Base-by-base conservation (phyloP, 2,888 invertebrate genomes). In the Ctenicera cuprea region DNA sequence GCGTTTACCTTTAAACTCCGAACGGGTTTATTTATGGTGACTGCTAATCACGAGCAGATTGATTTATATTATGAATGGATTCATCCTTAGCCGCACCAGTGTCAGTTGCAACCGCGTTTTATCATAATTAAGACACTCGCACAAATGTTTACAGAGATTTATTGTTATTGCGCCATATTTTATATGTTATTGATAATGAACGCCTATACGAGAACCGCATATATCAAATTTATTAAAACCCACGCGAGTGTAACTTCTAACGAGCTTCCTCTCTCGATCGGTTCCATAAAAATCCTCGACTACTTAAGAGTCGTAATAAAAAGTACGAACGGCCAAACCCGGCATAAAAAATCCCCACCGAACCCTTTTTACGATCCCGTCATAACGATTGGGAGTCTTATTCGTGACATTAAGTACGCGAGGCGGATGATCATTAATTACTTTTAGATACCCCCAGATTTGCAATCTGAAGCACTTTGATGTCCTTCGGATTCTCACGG, bases 141-240 rank as follows among this genome's bases (percentile, higher is more conserved):
- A 74, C 69, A 75, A 76, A 75, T 72, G 74, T 68, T 72, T 73
- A 73, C 72, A 72, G 68, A 77, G 76, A 78, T 78, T 77, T 77
- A 78, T 76, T 71, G 68, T 76, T 76, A 78, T 74, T 76, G 71
- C 77, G 74, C 71, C 73, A 76, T 71, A 77, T 74, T 78, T 76
- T 77, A 76, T 76, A 71, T 67, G 75, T 76, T 78, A 77, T 78
- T 78, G 78, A 78, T 77, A 78, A 77, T 74, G 71, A 75, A 75
- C 71, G 71, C 70, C 66, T 66, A 43, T 74, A 48, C 61, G 61
- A 54, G 59, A 73, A 30, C 38, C 62, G 61, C 64, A 61, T 74
- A 63, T 54, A 71, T 74, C 61, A 73, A 70, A 70, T 73, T 73
- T 70, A 70, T 73, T 65, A 61, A 73, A 70, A 65, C 73, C 65